Evolutionary conservation across 2,113 vertebrate genomes (phyloP).

Genomic region (Raja brachyura): DNA sequence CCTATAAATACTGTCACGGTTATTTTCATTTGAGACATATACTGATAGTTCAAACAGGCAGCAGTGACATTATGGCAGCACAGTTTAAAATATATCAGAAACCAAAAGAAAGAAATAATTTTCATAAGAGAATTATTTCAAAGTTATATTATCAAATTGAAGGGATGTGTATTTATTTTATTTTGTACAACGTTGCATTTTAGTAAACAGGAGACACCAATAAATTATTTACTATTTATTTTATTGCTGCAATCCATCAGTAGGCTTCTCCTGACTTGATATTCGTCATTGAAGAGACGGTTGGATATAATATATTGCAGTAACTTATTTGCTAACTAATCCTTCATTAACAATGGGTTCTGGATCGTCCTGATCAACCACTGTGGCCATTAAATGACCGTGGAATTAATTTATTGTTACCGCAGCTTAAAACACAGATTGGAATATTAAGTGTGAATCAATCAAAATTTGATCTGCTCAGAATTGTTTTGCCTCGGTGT

Average conservation of each 20-base stretch:
- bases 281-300: background rate
- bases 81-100: background rate
- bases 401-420: background rate
- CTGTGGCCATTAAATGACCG: background rate
- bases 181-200: background rate
- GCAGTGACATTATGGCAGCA: background rate
- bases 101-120: background rate
- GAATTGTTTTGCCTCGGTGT: background rate
- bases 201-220: background rate
- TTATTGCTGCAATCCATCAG: background rate
- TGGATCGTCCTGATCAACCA: background rate
- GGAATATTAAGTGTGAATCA: slow-evolving; percentile 20
- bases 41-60: background rate
- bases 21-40: background rate
- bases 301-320: background rate
- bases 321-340: background rate
- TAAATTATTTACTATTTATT: background rate
- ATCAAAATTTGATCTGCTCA: background rate
- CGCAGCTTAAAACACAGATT: background rate
- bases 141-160: background rate
- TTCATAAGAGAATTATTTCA: background rate
- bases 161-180: background rate
- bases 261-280: background rate
- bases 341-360: slow-evolving; percentile 3
- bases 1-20: background rate